Base-by-base conservation (phyloP, 2,113 vertebrate species). In the Pelodiscus sinensis region DNA sequence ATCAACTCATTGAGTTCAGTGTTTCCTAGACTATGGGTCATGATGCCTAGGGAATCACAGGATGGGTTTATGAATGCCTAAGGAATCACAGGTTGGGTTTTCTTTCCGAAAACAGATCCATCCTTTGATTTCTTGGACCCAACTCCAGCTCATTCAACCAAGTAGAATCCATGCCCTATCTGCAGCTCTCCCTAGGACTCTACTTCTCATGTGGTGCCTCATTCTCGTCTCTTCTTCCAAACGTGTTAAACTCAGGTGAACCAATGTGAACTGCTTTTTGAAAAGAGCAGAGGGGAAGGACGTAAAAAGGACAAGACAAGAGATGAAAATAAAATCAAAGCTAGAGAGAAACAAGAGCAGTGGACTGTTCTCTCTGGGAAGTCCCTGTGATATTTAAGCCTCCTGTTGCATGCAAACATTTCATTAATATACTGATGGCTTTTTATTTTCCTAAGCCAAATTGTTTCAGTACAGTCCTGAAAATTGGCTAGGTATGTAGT, bases 381-480 rank as follows among this genome's bases (percentile, higher is more conserved):
- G 68, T 58, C 75, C 71, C 84, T 4, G 50, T 86, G 82, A 91
- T 95, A 68, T 85, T 95, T 56, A 91, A 92, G 87, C 89, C 94
- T 75, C 97, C 94, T 85, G 97, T 55, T 96, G 94, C 93, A 94
- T 97, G 96, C 94, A 92, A 95, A 94, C 92, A 82, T 81, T 87
- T 92, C 82, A 75, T 96, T 62, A 94, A 68, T 88, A 87, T 86
- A 51, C 9, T 25, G 50, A 55, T 25, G 68, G 57, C 87, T 96
- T n/a, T 15, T 35, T 87, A 7, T 91, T 82, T 92, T 92, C 86
- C 79, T 62, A 85, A 93, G 95, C 87, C 29, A 84, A 81, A 78
- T 90, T 93, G 87, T 88, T 95, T 31, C 73, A 55, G 62, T 75
- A 81, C 62, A 92, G 90, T 92, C 92, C 73, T 92, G 92, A 93